A percentile compares a stretch with the other conserved stretches of the same genome.
Conservation (phyloP, 30 jellyfish, hydroid and myxozoan genomes). For the Clytia hemisphaerica region DNA sequence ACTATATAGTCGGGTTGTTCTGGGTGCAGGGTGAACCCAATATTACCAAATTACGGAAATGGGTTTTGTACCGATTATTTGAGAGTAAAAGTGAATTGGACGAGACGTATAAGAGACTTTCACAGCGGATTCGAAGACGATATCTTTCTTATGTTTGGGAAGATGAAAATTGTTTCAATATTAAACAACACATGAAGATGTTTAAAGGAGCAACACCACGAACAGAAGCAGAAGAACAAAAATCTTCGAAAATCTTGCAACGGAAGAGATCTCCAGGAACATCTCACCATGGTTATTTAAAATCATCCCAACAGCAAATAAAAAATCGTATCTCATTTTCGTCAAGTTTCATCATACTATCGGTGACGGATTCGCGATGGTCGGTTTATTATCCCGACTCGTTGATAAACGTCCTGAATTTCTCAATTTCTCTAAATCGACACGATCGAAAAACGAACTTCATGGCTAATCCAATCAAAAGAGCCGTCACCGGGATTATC, state of each 20-base stretch:
- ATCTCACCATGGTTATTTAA: conserved; percentile 93
- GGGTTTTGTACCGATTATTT: conserved; percentile 50
- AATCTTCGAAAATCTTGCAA: conserved; percentile 46
- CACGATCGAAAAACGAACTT: conserved; percentile 57
- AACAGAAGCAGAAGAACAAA: conserved; percentile 62
- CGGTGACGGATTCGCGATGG: conserved; percentile 98
- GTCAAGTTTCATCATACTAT: conserved; percentile 75
- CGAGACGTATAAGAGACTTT: conserved; percentile 56
- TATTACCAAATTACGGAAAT: conserved; percentile 44
- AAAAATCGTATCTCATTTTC: conserved; percentile 55
- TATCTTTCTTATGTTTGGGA: conserved; percentile 83
- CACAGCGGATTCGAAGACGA: conserved; percentile 63
- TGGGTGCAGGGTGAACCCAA: conserved; percentile 55
- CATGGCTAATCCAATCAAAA: conserved; percentile 63
- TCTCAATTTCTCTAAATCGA: conserved; percentile 45
- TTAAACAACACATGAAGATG: conserved; percentile 66
- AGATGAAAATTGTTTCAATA: conserved; percentile 68
- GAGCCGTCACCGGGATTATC: conserved; percentile 60
- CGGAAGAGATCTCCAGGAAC: conserved; percentile 41
- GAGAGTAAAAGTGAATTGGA: conserved; percentile 29
- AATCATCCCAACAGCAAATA: conserved; percentile 41
- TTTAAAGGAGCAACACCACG: conserved; percentile 39
- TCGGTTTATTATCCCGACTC: conserved; percentile 75
- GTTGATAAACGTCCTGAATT: conserved; percentile 86
- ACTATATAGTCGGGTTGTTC: conserved; percentile 62